Percentiles rank a stretch among this genome's conserved stretches.
phyloP scores from a whole-genome alignment of 2,113 vertebrate genomes.

The Petrocephalus zakoni region DNA sequence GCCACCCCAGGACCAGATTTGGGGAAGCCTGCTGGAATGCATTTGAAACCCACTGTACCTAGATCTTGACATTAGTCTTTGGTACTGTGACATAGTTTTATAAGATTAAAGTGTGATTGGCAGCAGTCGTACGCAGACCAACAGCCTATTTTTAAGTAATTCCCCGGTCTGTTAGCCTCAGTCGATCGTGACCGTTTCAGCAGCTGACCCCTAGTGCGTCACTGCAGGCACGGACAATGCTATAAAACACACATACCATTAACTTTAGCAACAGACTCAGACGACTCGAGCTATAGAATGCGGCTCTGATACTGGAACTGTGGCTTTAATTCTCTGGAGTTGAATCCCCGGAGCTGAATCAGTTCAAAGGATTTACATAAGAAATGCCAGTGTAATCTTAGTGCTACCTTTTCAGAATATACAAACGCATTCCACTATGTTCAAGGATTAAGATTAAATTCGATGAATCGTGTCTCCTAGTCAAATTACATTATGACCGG shows the following conservation, averaged over 20 bases:
- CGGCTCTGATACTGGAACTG: not conserved
- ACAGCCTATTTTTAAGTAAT: not conserved
- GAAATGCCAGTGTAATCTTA: not conserved
- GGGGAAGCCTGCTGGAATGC: not conserved
- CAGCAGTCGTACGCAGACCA: not conserved
- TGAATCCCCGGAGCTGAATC: not conserved
- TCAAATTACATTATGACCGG: not conserved
- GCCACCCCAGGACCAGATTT: not conserved
- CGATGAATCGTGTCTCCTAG: not conserved
- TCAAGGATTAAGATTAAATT: not conserved
- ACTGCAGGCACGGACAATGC: not conserved
- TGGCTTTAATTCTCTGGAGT: not conserved
- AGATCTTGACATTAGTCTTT: not conserved
- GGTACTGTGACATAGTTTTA: not conserved
- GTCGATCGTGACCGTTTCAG: not conserved
- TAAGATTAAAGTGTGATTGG: not conserved
- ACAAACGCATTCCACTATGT: not conserved
- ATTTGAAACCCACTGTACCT: not conserved
- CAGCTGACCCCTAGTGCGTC: not conserved
- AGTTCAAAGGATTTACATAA: not conserved
- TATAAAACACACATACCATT: not conserved
- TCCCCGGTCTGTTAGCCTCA: not conserved
- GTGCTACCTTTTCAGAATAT: not conserved
- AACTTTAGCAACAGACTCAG: not conserved
- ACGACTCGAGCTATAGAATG: not conserved